phyloP scores from a whole-genome alignment of 1,140 invertebrate genomes.

The Hermetia illucens region DNA sequence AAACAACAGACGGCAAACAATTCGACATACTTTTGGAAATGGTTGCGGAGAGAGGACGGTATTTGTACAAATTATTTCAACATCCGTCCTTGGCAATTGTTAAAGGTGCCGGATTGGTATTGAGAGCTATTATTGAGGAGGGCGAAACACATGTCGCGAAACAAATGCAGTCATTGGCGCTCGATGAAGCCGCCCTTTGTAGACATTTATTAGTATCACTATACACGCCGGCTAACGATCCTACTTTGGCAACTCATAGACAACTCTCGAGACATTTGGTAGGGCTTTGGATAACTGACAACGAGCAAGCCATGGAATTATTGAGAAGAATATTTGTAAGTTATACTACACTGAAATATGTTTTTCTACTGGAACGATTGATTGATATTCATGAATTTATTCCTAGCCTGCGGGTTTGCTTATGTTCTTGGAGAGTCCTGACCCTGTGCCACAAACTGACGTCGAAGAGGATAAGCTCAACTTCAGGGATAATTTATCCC shows the following conservation, averaged over 20 bases:
- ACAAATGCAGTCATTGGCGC: constrained; percentile 88
- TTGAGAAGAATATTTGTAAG: constrained; percentile 78
- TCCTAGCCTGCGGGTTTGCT: constrained; percentile 71
- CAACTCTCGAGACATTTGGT: constrained; percentile 94
- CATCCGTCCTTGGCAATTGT: constrained; percentile 95
- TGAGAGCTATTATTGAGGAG: constrained; percentile 97
- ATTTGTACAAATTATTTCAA: constrained; percentile 89
- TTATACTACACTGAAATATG: constrained; percentile 1
- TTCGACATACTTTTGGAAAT: constrained; percentile 91
- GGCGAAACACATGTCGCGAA: constrained; percentile 78
- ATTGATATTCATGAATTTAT: constrained; percentile 11
- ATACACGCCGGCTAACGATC: constrained; percentile 66
- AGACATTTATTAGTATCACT: constrained; percentile 85
- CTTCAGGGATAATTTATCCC: constrained; percentile 85
- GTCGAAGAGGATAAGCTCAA: constrained; percentile 61
- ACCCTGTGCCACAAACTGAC: constrained; percentile 63
- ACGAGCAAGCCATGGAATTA: constrained; percentile 80
- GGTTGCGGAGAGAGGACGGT: constrained; percentile 80
- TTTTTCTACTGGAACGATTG: not conserved
- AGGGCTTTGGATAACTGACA: constrained; percentile 92
- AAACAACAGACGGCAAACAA: constrained; percentile 95
- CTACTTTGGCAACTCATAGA: constrained; percentile 64
- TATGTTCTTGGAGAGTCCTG: constrained; percentile 77
- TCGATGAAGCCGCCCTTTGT: constrained; percentile 94
- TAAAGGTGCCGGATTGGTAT: constrained; percentile 92